A percentile compares a stretch with the other conserved stretches of the same genome.
Conservation (phyloP, 2,113 vertebrate species). For the Pristiophorus japonicus region DNA sequence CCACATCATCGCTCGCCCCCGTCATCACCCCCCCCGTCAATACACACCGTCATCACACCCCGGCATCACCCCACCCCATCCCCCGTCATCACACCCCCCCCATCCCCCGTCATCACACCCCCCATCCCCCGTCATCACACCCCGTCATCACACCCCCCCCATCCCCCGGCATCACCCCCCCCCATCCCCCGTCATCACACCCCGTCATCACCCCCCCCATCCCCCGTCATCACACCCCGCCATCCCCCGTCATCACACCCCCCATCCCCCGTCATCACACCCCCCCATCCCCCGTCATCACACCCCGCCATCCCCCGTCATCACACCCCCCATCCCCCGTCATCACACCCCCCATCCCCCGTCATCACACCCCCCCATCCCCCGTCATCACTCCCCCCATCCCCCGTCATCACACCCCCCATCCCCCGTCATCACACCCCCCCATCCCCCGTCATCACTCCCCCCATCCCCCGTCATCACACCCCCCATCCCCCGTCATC, state of each 20-base stretch:
- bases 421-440: not conserved
- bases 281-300: too few relatives aligned
- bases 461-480: not conserved
- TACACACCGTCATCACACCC: too few relatives aligned
- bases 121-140: too few relatives aligned
- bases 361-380: not conserved
- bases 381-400: not conserved
- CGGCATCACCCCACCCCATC: not conserved
- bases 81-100: not conserved
- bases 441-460: not conserved
- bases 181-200: too few relatives aligned
- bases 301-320: too few relatives aligned
- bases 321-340: not conserved
- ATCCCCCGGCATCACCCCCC: not conserved
- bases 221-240: too few relatives aligned
- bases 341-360: not conserved
- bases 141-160: not conserved
- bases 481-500: too few relatives aligned
- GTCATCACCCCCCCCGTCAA: not conserved
- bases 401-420: not conserved
- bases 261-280: not conserved
- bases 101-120: not conserved
- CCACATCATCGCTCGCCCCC: not conserved
- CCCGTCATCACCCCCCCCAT: not conserved
- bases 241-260: not conserved